phyloP scores from a whole-genome alignment of 2,888 invertebrate species.

The Hypolimnas misippus region DNA sequence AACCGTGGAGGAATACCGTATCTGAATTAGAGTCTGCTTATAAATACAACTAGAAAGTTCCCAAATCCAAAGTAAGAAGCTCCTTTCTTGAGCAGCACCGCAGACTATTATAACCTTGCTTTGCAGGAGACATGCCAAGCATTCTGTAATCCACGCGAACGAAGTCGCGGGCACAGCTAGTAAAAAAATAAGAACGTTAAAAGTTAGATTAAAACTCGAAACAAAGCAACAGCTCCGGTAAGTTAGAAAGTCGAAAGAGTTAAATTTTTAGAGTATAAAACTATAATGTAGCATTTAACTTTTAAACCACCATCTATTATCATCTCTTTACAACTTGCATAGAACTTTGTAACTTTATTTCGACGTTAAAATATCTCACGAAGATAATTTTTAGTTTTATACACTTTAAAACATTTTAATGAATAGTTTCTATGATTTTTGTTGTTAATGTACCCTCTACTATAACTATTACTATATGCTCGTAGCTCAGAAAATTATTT shows the following conservation, averaged over 20 bases:
- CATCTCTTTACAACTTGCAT: slow-evolving; percentile 22
- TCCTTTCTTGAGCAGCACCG: too few relatives aligned
- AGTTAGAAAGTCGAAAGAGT: background rate
- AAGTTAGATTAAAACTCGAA: background rate
- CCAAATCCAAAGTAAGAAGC: too few relatives aligned
- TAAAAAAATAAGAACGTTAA: background rate
- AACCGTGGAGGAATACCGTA: too few relatives aligned
- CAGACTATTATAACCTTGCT: too few relatives aligned
- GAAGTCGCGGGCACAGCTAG: too few relatives aligned
- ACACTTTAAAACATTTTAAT: background rate
- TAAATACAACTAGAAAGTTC: too few relatives aligned
- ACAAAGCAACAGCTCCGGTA: background rate
- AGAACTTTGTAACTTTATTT: slow-evolving; percentile 28
- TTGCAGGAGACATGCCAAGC: too few relatives aligned
- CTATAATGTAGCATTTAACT: slow-evolving; percentile 22
- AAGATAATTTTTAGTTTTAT: slow-evolving; percentile 17
- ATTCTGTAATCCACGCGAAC: too few relatives aligned
- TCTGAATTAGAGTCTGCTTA: too few relatives aligned
- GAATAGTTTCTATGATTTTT: background rate
- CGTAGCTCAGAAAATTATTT: too few relatives aligned
- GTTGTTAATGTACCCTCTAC: too few relatives aligned
- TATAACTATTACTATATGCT: too few relatives aligned
- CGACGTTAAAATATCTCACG: slow-evolving; percentile 25
- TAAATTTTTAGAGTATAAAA: slow-evolving; percentile 9
- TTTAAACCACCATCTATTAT: slow-evolving; percentile 27